These are phyloP conservation scores for Apamea epomidion DNA, from an alignment of 2,888 invertebrate genomes.

Conservation along the genomic window DNA sequence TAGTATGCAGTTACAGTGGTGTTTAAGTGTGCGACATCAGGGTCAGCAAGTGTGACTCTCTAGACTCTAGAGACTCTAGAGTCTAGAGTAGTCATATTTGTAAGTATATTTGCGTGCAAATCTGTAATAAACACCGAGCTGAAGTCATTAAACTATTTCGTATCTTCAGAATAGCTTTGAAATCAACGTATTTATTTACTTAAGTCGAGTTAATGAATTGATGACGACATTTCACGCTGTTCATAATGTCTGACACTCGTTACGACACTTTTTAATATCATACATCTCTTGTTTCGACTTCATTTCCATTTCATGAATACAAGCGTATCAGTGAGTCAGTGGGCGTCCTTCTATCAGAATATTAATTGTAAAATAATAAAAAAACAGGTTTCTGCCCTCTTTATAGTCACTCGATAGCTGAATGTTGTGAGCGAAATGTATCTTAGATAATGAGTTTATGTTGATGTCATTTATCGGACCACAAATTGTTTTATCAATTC, in stretches of 20 bases:
- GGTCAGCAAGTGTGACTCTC: not conserved
- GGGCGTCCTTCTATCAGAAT: slow-evolving; percentile 26
- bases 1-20: slow-evolving; percentile 40
- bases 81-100: not conserved
- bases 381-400: slow-evolving; percentile 11
- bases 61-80: not conserved
- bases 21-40: slow-evolving; percentile 10
- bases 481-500: slow-evolving; percentile 10
- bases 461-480: slow-evolving; percentile 1
- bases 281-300: slow-evolving; percentile 27
- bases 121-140: not conserved
- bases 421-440: slow-evolving; percentile 7
- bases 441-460: not conserved
- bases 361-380: slow-evolving; percentile 11
- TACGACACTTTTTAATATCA: slow-evolving; percentile 39
- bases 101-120: slow-evolving; percentile 4
- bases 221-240: slow-evolving; percentile 43
- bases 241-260: slow-evolving; percentile 31
- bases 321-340: slow-evolving; percentile 37
- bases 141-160: not conserved
- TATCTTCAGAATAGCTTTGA: slow-evolving; percentile 16
- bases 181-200: slow-evolving; percentile 35
- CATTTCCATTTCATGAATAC: slow-evolving; percentile 46
- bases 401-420: not conserved
- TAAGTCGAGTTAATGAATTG: slow-evolving; percentile 23